Conservation (phyloP, 2,888 invertebrate species). For the Aspidapion aeneum region DNA sequence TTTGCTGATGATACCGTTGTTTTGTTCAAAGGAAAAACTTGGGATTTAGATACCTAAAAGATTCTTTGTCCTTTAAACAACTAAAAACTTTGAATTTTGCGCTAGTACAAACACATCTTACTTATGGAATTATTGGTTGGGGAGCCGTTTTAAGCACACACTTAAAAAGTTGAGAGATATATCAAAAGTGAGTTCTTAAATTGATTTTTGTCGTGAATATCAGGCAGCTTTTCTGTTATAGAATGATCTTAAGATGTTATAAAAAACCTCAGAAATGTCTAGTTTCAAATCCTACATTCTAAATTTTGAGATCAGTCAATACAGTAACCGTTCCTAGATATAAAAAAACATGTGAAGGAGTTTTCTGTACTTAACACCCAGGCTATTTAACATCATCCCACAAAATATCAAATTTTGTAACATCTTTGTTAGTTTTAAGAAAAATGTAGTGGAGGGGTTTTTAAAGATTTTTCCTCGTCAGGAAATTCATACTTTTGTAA, state of each 20-base stretch:
- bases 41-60: neutral
- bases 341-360: constrained; percentile 3
- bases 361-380: neutral
- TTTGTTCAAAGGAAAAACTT: too few species aligned
- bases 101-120: neutral
- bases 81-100: neutral
- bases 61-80: neutral
- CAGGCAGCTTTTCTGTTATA: neutral
- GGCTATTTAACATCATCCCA: constrained; percentile 1
- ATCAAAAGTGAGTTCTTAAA: neutral
- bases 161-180: neutral
- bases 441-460: neutral
- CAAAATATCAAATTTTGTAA: neutral
- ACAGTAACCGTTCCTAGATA: neutral
- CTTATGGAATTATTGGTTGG: neutral
- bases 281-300: neutral
- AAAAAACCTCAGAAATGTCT: neutral
- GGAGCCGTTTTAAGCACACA: neutral
- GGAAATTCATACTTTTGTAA: neutral
- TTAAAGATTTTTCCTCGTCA: neutral
- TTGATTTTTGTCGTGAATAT: neutral
- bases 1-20: too few species aligned
- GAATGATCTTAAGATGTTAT: constrained; percentile 1
- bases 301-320: neutral
- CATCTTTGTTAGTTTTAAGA: neutral